Percentiles rank a stretch among this genome's conserved stretches.
These are phyloP conservation scores for Diaperis boleti DNA, from an alignment of 2,888 invertebrate genomes.

Conservation along the genomic window DNA sequence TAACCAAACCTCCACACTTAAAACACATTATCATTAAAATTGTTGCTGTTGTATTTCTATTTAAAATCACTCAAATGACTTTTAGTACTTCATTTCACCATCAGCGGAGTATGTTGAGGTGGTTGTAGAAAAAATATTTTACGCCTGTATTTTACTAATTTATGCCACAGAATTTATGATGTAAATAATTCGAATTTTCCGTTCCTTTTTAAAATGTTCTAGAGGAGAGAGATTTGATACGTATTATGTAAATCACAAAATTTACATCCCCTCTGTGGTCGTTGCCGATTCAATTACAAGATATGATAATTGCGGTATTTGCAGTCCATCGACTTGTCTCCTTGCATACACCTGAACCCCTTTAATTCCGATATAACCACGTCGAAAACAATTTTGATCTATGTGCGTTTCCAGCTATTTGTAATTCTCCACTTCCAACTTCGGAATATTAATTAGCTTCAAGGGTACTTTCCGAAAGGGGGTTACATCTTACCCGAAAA, in stretches of 20 bases:
- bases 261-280: not conserved
- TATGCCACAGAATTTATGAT: too few relatives aligned
- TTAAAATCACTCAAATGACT: too few relatives aligned
- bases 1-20: too few relatives aligned
- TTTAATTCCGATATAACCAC: slow-evolving; percentile 28
- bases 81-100: too few relatives aligned
- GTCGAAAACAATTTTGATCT: slow-evolving; percentile 35
- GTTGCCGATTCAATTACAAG: slow-evolving; percentile 11
- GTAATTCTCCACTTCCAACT: slow-evolving; percentile 35
- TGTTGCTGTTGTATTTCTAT: too few relatives aligned
- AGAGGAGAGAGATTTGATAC: not conserved
- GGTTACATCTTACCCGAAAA: slow-evolving; percentile 3
- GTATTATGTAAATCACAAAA: not conserved
- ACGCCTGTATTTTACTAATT: too few relatives aligned
- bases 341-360: slow-evolving; percentile 27
- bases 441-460: slow-evolving; percentile 36
- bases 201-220: not conserved
- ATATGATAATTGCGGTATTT: slow-evolving; percentile 25
- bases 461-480: slow-evolving; percentile 6
- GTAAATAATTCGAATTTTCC: too few relatives aligned
- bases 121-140: too few relatives aligned
- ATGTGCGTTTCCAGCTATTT: slow-evolving; percentile 26
- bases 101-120: too few relatives aligned
- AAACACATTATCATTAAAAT: too few relatives aligned
- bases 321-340: slow-evolving; percentile 23